Evolutionary conservation across 2,797 vertebrate species (phyloP).

Genomic region (Sarcoramphus papa): DNA sequence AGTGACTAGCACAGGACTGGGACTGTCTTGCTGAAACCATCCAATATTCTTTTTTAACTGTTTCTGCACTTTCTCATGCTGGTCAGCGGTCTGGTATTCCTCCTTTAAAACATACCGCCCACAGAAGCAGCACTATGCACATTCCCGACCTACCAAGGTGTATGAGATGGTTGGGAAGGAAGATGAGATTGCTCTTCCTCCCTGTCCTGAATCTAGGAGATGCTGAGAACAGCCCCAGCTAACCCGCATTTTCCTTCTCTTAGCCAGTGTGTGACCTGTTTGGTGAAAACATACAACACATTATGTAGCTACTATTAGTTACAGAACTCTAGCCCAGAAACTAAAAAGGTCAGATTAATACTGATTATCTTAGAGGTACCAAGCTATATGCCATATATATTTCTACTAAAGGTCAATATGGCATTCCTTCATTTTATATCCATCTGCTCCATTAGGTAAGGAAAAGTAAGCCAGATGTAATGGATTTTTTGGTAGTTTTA

Average conservation of each 20-base stretch:
- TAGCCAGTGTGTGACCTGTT: neutral
- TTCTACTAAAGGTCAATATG: constrained; percentile 55
- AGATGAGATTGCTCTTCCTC: neutral
- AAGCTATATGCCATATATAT: constrained; percentile 36
- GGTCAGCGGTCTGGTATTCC: neutral
- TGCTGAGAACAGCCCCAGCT: neutral
- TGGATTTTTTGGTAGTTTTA: constrained; percentile 67
- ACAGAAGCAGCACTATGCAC: neutral
- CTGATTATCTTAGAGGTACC: constrained; percentile 63
- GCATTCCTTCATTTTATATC: constrained; percentile 49
- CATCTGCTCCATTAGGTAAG: constrained; percentile 50
- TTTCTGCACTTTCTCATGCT: neutral
- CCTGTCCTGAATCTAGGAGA: neutral
- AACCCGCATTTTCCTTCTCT: neutral
- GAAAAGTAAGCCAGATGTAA: constrained; percentile 56
- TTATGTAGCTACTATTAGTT: constrained; percentile 42
- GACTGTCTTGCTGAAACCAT: neutral
- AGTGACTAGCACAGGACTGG: neutral
- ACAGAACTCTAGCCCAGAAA: constrained; percentile 30
- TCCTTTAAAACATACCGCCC: neutral
- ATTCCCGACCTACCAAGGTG: neutral
- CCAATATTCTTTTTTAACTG: neutral
- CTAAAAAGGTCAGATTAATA: constrained; percentile 53
- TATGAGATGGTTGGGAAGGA: neutral
- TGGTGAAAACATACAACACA: neutral